Percentiles rank a stretch among this genome's conserved stretches.
These are phyloP conservation scores for Mus spicilegus DNA, from an alignment of 2,113 vertebrate genomes.

Conservation along the genomic window DNA sequence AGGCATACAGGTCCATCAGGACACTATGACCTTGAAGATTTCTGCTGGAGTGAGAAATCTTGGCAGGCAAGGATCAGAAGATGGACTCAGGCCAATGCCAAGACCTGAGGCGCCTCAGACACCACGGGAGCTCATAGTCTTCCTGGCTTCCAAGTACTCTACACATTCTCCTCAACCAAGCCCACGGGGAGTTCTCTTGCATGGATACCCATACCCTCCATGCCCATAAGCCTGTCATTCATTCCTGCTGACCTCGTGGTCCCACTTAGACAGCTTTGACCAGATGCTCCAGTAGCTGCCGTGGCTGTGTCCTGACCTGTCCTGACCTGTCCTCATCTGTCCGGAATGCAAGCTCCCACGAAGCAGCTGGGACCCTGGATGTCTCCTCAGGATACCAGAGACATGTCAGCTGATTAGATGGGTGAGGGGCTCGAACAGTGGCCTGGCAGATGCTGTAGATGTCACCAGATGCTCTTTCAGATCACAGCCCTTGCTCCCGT, in stretches of 20 bases:
- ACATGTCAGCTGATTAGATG: fast-evolving
- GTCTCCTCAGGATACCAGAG: not conserved
- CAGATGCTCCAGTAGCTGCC: fast-evolving
- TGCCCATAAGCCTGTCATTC: not conserved
- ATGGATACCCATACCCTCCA: not conserved
- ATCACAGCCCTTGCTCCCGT: too few species aligned
- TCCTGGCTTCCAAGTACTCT: not conserved
- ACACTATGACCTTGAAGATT: not conserved
- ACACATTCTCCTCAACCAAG: too few species aligned
- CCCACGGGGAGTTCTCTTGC: not conserved
- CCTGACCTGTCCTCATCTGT: not conserved
- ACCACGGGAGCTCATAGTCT: fast-evolving
- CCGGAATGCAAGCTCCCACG: not conserved
- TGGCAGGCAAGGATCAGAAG: not conserved
- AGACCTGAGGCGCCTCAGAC: fast-evolving
- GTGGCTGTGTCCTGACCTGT: fast-evolving
- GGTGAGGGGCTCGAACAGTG: fast-evolving
- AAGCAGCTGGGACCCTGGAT: fast-evolving
- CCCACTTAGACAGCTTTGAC: not conserved
- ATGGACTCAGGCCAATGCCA: not conserved
- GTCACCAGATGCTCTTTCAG: not conserved
- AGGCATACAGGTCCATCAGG: not conserved
- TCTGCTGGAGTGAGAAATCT: not conserved
- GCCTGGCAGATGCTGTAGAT: fast-evolving
- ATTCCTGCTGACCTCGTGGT: fast-evolving